These are phyloP conservation scores for Drosophila baimaii DNA, from an alignment of 1,140 invertebrate species.

Conservation along the genomic window DNA sequence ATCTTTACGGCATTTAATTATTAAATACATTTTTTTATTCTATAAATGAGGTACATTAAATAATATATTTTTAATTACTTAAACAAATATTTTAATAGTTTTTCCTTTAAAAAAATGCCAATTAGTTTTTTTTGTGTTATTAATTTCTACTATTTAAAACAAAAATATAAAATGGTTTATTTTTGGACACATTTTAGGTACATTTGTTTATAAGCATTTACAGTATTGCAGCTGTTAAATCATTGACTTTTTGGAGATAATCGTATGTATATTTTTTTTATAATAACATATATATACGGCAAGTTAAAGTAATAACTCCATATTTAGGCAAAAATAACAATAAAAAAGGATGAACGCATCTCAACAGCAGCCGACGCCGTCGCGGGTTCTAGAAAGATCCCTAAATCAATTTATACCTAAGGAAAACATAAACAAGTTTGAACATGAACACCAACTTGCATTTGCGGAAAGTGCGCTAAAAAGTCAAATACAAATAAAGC, in stretches of 20 bases:
- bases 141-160: conserved; percentile 4
- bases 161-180: conserved; percentile 4
- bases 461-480: conserved; percentile 48
- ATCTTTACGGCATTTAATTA: too few relatives aligned
- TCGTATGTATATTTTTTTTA: conserved; percentile 32
- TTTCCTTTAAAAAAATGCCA: too few relatives aligned
- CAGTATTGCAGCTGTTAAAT: neutral
- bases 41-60: too few relatives aligned
- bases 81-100: neutral
- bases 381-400: conserved; percentile 9
- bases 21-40: neutral
- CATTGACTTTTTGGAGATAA: conserved; percentile 13
- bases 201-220: conserved; percentile 13
- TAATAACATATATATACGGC: neutral
- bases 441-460: conserved; percentile 32
- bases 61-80: neutral
- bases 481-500: conserved; percentile 66
- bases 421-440: conserved; percentile 6
- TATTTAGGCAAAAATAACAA: conserved; percentile 9
- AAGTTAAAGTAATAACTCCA: neutral
- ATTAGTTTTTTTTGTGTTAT: neutral
- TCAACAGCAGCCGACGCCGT: neutral
- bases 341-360: conserved; percentile 24
- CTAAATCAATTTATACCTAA: conserved; percentile 11
- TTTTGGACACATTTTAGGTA: conserved; percentile 3